Evolutionary conservation across 2,113 vertebrate genomes (phyloP).

Genomic region (Platycercus adscitus): DNA sequence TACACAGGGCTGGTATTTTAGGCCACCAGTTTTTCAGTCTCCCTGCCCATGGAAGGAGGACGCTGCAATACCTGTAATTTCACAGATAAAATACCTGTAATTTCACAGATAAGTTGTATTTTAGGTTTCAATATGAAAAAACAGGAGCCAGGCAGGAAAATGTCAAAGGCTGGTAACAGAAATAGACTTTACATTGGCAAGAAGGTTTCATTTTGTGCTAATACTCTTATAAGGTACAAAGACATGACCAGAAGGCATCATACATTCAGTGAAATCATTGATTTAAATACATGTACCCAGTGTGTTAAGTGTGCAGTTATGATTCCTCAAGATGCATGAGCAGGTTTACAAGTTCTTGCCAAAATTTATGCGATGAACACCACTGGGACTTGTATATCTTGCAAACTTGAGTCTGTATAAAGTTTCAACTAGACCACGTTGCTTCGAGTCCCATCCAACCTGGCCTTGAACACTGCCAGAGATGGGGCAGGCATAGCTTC

Average conservation of each 20-base stretch:
- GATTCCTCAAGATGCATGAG: background rate
- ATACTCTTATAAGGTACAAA: background rate
- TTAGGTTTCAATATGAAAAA: constrained; percentile 6
- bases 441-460: background rate
- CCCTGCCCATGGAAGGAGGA: background rate
- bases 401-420: background rate
- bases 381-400: no score
- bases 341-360: background rate
- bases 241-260: background rate
- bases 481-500: background rate
- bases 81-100: background rate
- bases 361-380: background rate
- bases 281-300: background rate
- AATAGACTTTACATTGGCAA: background rate
- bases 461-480: background rate
- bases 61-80: background rate
- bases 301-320: background rate
- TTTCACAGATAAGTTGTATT: constrained; percentile 44
- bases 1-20: background rate
- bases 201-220: background rate
- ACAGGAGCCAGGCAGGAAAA: background rate
- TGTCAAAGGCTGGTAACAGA: background rate
- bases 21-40: background rate
- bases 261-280: background rate
- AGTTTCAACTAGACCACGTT: background rate